These are phyloP conservation scores for Bubo blakistoni DNA, from an alignment of 2,113 vertebrate genomes.

Conservation along the genomic window DNA sequence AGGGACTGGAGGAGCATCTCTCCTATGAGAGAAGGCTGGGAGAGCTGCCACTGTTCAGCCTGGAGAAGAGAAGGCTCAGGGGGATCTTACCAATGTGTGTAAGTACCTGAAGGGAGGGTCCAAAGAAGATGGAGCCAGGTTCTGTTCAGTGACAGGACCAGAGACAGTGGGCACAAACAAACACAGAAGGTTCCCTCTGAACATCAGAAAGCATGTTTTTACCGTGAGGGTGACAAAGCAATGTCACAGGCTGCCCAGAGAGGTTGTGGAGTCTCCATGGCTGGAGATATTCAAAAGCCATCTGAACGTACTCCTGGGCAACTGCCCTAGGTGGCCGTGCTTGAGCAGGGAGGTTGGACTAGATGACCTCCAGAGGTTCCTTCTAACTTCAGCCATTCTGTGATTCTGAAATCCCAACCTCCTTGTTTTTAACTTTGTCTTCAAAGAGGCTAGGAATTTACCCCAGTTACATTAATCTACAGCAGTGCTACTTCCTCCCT, in stretches of 20 bases:
- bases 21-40: not conserved
- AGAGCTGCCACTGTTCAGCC: not conserved
- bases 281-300: not conserved
- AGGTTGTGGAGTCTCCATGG: not conserved
- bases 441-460: not conserved
- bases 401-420: not conserved
- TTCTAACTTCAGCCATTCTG: not conserved
- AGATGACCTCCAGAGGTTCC: not conserved
- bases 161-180: not conserved
- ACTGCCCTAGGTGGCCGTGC: fast-evolving
- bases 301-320: not conserved
- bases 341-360: not conserved
- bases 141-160: not conserved
- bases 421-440: not conserved
- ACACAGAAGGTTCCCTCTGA: not conserved
- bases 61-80: not conserved
- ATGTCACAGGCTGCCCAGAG: not conserved
- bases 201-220: not conserved
- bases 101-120: not conserved
- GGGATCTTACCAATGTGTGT: not conserved
- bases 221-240: not conserved
- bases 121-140: not conserved
- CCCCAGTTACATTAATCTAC: not conserved
- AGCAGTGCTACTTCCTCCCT: not conserved
- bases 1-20: not conserved